Evolutionary conservation across 2,797 vertebrate genomes (phyloP).

Genomic region (Botia kubotai): DNA sequence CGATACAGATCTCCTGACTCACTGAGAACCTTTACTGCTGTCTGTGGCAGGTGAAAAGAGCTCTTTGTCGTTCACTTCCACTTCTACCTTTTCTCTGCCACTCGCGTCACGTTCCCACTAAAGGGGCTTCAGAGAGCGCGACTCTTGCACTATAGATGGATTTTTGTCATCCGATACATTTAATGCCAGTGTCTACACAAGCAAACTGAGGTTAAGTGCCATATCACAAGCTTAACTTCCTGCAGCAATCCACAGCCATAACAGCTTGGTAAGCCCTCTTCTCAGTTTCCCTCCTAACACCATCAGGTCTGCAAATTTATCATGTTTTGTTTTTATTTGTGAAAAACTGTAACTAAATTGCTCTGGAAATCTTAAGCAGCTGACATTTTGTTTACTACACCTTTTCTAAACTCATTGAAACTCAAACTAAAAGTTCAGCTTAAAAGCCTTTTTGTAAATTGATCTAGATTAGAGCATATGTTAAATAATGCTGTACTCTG

Average conservation of each 20-base stretch:
- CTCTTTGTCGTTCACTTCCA: conserved; percentile 47
- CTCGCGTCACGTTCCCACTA: conserved; percentile 51
- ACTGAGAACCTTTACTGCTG: conserved; percentile 48
- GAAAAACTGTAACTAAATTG: not conserved
- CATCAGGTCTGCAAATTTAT: conserved; percentile 19
- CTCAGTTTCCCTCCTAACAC: conserved; percentile 21
- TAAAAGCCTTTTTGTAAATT: not conserved
- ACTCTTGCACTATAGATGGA: conserved; percentile 54
- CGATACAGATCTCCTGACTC: conserved; percentile 47
- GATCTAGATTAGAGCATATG: not conserved
- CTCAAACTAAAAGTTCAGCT: too few relatives aligned
- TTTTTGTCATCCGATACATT: conserved; percentile 69
- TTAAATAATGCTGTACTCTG: not conserved
- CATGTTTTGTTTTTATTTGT: not conserved
- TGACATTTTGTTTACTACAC: not conserved
- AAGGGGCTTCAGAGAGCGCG: conserved; percentile 39
- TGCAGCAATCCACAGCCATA: conserved; percentile 62
- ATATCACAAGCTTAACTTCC: conserved; percentile 71
- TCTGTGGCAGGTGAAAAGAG: conserved; percentile 40
- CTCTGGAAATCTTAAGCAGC: not conserved
- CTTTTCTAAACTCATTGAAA: not conserved
- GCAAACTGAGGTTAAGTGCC: conserved; percentile 72
- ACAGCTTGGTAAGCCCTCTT: conserved; percentile 53
- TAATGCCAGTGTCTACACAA: conserved; percentile 67
- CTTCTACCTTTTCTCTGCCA: conserved; percentile 32